Conservation (phyloP, 2,888 invertebrate species). For the Prenolepis imparis region DNA sequence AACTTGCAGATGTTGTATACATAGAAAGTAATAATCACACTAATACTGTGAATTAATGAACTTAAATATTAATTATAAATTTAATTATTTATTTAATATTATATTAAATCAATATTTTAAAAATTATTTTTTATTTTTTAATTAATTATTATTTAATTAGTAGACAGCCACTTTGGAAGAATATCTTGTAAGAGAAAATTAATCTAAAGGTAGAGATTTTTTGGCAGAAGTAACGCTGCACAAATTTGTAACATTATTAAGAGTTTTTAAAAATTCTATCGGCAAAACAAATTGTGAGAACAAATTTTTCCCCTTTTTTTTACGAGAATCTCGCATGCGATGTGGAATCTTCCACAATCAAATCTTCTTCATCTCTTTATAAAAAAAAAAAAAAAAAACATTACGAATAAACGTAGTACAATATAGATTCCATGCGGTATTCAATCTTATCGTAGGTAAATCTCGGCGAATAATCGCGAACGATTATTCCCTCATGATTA, state of each 20-base stretch:
- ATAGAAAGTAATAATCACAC: background rate
- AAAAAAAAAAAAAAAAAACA: background rate
- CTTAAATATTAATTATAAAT: background rate
- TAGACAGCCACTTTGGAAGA: background rate
- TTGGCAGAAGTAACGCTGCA: too few relatives aligned
- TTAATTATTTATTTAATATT: too few relatives aligned
- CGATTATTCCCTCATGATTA: conserved; percentile 59
- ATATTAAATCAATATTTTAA: too few relatives aligned
- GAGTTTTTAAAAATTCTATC: background rate
- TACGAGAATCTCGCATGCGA: background rate
- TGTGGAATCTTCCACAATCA: background rate
- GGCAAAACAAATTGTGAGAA: background rate
- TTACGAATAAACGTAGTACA: background rate
- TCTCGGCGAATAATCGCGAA: conserved; percentile 22
- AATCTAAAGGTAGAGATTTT: background rate
- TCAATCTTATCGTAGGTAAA: conserved; percentile 17
- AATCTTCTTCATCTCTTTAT: background rate
- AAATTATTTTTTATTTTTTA: too few relatives aligned
- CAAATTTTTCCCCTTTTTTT: background rate
- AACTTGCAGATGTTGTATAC: background rate
- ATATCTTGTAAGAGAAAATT: background rate
- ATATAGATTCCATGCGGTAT: background rate
- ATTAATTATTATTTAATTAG: background rate
- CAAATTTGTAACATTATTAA: background rate
- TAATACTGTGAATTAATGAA: background rate